Conservation (phyloP, 2,113 vertebrate genomes). For the Poeciliopsis prolifica region DNA sequence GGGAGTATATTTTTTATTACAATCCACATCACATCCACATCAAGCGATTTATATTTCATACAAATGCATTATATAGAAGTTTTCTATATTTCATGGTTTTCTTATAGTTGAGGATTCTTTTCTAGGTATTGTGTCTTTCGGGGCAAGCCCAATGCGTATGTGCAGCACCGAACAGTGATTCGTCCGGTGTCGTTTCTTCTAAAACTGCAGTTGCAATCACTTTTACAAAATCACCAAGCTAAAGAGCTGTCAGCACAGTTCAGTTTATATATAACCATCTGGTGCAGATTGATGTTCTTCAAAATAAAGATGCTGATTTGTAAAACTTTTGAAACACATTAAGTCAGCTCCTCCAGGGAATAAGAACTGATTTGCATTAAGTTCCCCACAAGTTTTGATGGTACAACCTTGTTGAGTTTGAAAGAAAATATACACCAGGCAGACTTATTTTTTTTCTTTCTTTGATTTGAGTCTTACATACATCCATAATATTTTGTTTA, state of each 20-base stretch:
- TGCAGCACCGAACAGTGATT: neutral
- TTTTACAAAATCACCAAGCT: neutral
- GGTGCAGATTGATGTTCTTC: neutral
- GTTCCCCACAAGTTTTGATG: neutral
- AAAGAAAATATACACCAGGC: neutral
- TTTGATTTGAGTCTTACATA: neutral
- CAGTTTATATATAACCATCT: conserved; percentile 14
- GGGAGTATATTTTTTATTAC: neutral
- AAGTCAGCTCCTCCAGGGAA: neutral
- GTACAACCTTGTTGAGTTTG: neutral
- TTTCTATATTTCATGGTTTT: neutral
- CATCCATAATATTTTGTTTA: neutral
- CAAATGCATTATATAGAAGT: neutral
- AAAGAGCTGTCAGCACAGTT: conserved; percentile 1
- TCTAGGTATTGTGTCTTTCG: neutral
- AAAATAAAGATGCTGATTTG: conserved; percentile 4
- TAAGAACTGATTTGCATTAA: neutral
- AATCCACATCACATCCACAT: neutral
- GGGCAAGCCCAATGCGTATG: neutral
- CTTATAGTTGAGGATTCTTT: neutral
- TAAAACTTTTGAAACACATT: neutral
- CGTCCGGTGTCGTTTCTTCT: neutral
- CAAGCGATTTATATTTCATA: neutral
- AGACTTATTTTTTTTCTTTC: neutral
- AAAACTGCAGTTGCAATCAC: neutral